These are phyloP conservation scores for Drosophila meridiana DNA, from an alignment of 2,888 invertebrate genomes.

Conservation along the genomic window DNA sequence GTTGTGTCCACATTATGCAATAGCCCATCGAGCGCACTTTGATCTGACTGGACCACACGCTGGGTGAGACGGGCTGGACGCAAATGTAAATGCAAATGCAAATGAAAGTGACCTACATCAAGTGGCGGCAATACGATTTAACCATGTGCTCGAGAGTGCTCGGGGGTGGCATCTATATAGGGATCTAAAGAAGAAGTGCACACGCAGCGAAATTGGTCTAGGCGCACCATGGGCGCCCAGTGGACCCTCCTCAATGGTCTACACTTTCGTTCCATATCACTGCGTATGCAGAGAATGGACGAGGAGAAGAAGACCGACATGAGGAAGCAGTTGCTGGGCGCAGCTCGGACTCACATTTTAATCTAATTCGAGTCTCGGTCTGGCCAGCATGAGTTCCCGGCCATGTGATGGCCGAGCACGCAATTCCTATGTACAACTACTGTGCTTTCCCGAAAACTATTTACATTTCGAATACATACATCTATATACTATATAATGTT, in stretches of 20 bases:
- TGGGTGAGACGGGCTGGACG: constrained; percentile 30
- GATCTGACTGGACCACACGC: constrained; percentile 69
- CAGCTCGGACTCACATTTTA: constrained; percentile 39
- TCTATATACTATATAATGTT: constrained; percentile 11
- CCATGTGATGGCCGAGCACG: constrained; percentile 51
- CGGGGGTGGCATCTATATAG: constrained; percentile 31
- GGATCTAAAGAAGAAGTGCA: constrained; percentile 11
- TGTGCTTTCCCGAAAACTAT: constrained; percentile 35
- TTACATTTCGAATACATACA: constrained; percentile 18
- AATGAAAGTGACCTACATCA: constrained; percentile 79
- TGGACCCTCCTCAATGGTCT: constrained; percentile 25
- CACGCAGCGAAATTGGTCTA: constrained; percentile 50
- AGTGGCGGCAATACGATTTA: constrained; percentile 62
- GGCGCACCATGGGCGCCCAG: constrained; percentile 39
- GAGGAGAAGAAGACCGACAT: background rate
- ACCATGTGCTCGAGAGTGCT: constrained; percentile 24
- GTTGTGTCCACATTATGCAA: constrained; percentile 77
- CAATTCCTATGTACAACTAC: constrained; percentile 53
- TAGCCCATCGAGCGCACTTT: constrained; percentile 59
- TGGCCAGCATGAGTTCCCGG: constrained; percentile 70
- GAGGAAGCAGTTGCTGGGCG: constrained; percentile 27
- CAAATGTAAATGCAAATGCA: constrained; percentile 37
- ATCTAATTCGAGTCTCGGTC: constrained; percentile 64
- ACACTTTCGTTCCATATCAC: constrained; percentile 43
- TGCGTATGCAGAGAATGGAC: constrained; percentile 23